Percentiles rank a stretch among this genome's conserved stretches.
These are phyloP conservation scores for Ypsolopha sequella DNA, from an alignment of 2,888 invertebrate species.

Conservation along the genomic window DNA sequence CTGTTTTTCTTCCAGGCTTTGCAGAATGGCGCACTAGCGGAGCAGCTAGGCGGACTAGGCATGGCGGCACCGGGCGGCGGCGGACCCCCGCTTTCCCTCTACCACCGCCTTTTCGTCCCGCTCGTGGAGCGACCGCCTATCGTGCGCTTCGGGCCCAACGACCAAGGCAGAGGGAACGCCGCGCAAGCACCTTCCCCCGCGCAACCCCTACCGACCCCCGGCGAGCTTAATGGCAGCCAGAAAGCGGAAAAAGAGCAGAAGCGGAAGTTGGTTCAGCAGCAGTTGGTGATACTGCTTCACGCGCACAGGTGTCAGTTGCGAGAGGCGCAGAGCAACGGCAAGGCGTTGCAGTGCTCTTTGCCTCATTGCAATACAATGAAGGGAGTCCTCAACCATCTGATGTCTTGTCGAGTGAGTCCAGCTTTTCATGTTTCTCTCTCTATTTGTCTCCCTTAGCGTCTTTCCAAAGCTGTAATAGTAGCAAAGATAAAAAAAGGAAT, in stretches of 20 bases:
- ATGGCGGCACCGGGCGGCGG: slow-evolving; percentile 61
- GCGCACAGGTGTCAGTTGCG: slow-evolving; percentile 99
- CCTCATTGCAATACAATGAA: slow-evolving; percentile 99
- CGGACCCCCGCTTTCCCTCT: slow-evolving; percentile 68
- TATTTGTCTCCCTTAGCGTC: too few relatives aligned
- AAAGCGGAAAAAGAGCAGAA: too few relatives aligned
- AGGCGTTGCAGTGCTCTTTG: slow-evolving; percentile 87
- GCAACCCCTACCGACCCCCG: slow-evolving; percentile 82
- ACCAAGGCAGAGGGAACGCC: slow-evolving; percentile 75
- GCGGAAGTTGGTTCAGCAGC: slow-evolving; percentile 97
- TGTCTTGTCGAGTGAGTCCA: slow-evolving; percentile 81
- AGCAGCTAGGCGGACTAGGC: slow-evolving; percentile 51
- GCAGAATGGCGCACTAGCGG: slow-evolving; percentile 84
- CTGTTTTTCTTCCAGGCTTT: slow-evolving; percentile 62
- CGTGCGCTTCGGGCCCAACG: slow-evolving; percentile 66
- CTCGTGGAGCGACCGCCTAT: slow-evolving; percentile 43
- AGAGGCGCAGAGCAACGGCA: slow-evolving; percentile 89
- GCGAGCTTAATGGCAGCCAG: slow-evolving; percentile 79
- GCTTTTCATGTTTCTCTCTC: neutral
- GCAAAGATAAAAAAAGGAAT: too few relatives aligned
- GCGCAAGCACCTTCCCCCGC: slow-evolving; percentile 83
- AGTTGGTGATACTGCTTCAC: slow-evolving; percentile 94
- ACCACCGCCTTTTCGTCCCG: slow-evolving; percentile 58
- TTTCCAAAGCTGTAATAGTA: too few relatives aligned
- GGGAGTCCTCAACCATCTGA: slow-evolving; percentile 98